Evolutionary conservation across 2,888 invertebrate species (phyloP).

Genomic region (Machimus atricapillus): DNA sequence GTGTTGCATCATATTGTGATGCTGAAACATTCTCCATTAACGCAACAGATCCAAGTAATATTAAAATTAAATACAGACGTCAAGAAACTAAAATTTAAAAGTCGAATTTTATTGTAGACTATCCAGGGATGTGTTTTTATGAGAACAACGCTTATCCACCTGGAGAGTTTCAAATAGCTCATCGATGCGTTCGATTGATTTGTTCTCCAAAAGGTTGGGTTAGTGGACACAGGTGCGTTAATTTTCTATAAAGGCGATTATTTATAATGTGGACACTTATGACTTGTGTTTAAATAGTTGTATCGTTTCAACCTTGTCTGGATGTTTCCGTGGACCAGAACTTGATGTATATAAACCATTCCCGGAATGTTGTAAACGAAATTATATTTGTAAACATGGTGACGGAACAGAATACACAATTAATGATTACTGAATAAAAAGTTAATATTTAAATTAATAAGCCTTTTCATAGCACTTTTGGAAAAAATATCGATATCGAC

Average conservation of each 20-base stretch:
- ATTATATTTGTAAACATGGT: constrained; percentile 17
- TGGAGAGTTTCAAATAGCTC: constrained; percentile 15
- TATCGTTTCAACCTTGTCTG: background rate
- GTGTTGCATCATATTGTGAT: background rate
- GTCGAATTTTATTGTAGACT: background rate
- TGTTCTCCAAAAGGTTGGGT: constrained; percentile 14
- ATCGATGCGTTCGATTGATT: background rate
- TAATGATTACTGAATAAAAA: constrained; percentile 25
- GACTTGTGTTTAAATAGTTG: background rate
- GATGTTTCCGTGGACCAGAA: background rate
- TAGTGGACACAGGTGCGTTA: constrained; percentile 12
- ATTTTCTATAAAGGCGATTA: background rate
- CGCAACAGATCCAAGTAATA: constrained; percentile 13
- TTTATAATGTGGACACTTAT: background rate
- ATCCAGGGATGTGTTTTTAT: constrained; percentile 36
- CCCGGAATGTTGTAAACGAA: constrained; percentile 34
- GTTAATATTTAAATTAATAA: background rate
- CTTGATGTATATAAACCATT: background rate
- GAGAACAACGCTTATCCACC: background rate
- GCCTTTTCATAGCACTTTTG: background rate
- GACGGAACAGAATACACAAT: constrained; percentile 35
- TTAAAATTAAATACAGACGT: background rate
- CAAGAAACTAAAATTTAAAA: background rate
- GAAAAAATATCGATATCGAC: background rate
- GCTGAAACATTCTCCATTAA: constrained; percentile 6